Base-by-base conservation (phyloP, 1,140 invertebrate species). In the Capitella teleta region DNA sequence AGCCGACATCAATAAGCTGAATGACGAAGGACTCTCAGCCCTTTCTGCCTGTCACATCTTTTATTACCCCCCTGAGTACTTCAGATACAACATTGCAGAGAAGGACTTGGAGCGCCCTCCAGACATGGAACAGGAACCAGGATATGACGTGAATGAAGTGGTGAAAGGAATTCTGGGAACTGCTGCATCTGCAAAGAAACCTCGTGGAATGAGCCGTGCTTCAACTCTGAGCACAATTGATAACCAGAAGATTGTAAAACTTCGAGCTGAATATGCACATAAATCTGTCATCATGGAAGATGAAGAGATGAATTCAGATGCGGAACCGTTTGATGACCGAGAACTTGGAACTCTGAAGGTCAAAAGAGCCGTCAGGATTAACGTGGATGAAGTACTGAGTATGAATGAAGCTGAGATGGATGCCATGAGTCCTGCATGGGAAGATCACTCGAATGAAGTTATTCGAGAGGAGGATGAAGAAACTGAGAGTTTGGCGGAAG, bases 1-100 rank as follows among this genome's bases (percentile, higher is more conserved):
- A 26, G 68, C 68, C 2, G 60, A 72, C 55, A 62, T 72, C 5
- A 72, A 72, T 54, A 63, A 69, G 50, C 55, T 71, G 14, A 66
- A 57, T 47, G 64, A 71, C 54, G 67, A 71, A 44, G 70, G 70
- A 0, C 60, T 67, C 24, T 70, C 70, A 14, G 64, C 64, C 0
- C 49, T 72, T 12, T 55, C 68, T 23, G 66, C 64, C 14, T 65
- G 65, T 0, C 58, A 58, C 44, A 61, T 71, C 32, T 67, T 64
- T 47, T 71, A 61, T 49, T 72, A 71, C 47, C 66, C 70, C 4
- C 56, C 60, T 14, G 65, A 68, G 16, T 57, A 57, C 6, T 71
- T 71, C 50, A 49, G 19, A 18, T 57, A 59, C 42, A 70, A 70
- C 56, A 66, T 70, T 18, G 66, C 67, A 30, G 67, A 70, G 45